phyloP scores from a whole-genome alignment of 2,888 invertebrate genomes.

The Mythimna vitellina region DNA sequence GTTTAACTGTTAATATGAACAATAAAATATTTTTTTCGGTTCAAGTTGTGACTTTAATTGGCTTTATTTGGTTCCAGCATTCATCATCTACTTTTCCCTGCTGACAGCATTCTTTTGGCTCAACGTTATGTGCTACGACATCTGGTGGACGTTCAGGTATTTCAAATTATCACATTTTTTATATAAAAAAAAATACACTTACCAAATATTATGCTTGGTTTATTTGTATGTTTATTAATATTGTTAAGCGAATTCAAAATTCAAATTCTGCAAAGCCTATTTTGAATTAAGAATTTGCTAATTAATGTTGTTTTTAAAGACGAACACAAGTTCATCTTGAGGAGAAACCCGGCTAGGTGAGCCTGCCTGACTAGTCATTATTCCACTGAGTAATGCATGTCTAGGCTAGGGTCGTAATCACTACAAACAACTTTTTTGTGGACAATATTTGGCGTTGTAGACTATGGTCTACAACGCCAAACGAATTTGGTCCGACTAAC shows the following conservation, averaged over 20 bases:
- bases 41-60: not conserved
- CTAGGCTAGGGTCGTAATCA: no score
- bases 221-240: no score
- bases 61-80: slow-evolving; percentile 87
- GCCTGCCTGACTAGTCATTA: not conserved
- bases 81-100: slow-evolving; percentile 91
- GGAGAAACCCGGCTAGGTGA: not conserved
- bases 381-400: no score
- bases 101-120: slow-evolving; percentile 93
- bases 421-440: not conserved
- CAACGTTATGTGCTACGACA: slow-evolving; percentile 94
- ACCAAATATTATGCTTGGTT: no score
- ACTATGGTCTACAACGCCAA: not conserved
- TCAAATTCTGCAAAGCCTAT: no score
- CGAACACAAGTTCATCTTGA: not conserved
- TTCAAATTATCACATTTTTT: no score
- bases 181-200: no score
- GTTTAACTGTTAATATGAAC: no score
- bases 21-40: not conserved
- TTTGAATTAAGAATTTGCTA: no score
- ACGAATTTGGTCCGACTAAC: not conserved
- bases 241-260: no score
- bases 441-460: not conserved
- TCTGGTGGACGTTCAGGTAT: slow-evolving; percentile 95
- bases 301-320: not conserved